Conservation (phyloP, 2,797 vertebrate genomes). For the Syncerus caffer region DNA sequence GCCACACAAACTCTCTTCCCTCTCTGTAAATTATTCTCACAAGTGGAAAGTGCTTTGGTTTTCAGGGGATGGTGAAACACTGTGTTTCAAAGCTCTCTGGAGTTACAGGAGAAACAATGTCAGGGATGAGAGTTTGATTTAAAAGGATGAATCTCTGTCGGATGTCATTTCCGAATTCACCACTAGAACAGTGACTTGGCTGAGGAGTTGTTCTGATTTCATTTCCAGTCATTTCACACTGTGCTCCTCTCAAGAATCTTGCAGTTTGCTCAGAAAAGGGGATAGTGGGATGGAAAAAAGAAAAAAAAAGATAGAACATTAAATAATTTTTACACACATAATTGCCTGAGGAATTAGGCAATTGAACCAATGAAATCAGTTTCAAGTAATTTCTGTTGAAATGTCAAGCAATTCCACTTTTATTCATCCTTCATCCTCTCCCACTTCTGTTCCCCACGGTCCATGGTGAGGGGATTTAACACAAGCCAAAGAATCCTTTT, state of each 20-base stretch:
- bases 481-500: not conserved
- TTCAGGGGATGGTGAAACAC: not conserved
- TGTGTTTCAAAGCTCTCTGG: slow-evolving; percentile 28
- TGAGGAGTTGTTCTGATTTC: not conserved
- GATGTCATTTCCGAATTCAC: not conserved
- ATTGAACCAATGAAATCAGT: not conserved
- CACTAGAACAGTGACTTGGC: not conserved
- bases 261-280: not conserved
- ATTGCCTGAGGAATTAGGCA: not conserved
- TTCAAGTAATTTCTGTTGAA: not conserved
- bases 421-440: not conserved
- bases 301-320: not conserved
- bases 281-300: not conserved
- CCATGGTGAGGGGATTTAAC: not conserved
- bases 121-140: slow-evolving; percentile 6
- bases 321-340: not conserved
- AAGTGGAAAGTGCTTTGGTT: slow-evolving; percentile 55
- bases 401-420: not conserved
- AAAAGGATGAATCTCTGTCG: not conserved
- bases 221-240: slow-evolving; percentile 15
- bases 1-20: slow-evolving; percentile 1
- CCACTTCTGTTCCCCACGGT: not conserved
- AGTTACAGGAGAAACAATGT: slow-evolving; percentile 19
- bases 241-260: not conserved
- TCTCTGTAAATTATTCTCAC: slow-evolving; percentile 45